phyloP scores from a whole-genome alignment of 2,113 vertebrate species.

The Mastomys natalensis region DNA sequence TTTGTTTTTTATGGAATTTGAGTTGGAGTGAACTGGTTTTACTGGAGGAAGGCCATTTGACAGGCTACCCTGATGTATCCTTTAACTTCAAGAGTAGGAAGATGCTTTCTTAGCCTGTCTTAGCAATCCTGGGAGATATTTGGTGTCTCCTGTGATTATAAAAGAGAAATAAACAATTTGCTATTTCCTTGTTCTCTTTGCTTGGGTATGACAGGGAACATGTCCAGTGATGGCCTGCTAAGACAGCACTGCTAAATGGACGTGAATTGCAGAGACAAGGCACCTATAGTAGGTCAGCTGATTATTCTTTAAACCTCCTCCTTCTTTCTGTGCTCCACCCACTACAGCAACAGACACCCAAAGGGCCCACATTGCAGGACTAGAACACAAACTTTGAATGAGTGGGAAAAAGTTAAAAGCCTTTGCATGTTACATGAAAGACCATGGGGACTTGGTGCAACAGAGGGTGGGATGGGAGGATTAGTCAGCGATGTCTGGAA shows the following conservation, averaged over 20 bases:
- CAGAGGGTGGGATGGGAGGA: accelerated
- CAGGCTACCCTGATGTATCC: background rate
- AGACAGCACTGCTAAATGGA: background rate
- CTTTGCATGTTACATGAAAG: background rate
- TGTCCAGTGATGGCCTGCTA: background rate
- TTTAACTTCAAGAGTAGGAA: background rate
- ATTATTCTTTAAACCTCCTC: background rate
- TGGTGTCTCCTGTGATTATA: no score
- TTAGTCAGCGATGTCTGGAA: background rate
- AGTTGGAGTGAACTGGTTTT: background rate
- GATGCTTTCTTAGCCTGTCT: background rate
- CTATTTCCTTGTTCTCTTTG: background rate
- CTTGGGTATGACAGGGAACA: background rate
- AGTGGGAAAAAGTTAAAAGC: background rate
- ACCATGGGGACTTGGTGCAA: no score
- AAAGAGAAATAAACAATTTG: background rate
- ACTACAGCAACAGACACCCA: background rate
- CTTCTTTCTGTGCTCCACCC: background rate
- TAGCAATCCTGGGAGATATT: background rate
- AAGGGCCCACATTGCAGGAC: background rate
- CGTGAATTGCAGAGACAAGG: background rate
- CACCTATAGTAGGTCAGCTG: background rate
- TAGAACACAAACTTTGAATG: background rate
- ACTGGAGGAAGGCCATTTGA: background rate
- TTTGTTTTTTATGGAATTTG: background rate